A percentile compares a stretch with the other conserved stretches of the same genome.
Conservation (phyloP, 2,113 vertebrate species). For the Laticauda laticaudata region DNA sequence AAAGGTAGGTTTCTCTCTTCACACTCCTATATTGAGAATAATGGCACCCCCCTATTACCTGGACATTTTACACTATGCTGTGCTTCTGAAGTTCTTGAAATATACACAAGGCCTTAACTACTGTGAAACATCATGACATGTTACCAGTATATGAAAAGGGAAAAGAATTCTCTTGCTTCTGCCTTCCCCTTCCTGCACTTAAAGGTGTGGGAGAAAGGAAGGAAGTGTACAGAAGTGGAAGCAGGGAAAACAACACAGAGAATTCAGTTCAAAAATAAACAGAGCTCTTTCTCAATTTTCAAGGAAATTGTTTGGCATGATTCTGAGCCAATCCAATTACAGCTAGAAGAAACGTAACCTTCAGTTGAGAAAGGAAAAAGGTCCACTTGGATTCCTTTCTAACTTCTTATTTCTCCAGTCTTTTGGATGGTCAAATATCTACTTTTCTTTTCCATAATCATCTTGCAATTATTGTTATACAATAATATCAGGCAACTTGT, state of each 20-base stretch:
- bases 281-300: background rate
- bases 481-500: background rate
- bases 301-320: background rate
- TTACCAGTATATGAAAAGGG: background rate
- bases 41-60: background rate
- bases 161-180: no score
- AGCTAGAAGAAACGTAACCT: background rate
- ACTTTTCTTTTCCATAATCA: background rate
- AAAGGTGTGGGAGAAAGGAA: background rate
- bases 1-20: background rate
- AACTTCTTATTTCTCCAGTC: background rate
- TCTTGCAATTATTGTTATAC: background rate
- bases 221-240: background rate
- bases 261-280: background rate
- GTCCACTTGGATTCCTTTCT: conserved; percentile 39
- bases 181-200: background rate
- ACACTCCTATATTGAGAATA: background rate
- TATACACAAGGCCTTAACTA: background rate
- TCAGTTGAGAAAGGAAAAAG: background rate
- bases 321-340: background rate
- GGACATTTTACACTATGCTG: background rate
- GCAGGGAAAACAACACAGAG: background rate
- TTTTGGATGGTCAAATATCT: background rate
- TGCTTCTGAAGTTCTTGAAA: background rate
- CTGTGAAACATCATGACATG: background rate